Conservation (phyloP, 2,797 vertebrate species). For the Carduelis carduelis region DNA sequence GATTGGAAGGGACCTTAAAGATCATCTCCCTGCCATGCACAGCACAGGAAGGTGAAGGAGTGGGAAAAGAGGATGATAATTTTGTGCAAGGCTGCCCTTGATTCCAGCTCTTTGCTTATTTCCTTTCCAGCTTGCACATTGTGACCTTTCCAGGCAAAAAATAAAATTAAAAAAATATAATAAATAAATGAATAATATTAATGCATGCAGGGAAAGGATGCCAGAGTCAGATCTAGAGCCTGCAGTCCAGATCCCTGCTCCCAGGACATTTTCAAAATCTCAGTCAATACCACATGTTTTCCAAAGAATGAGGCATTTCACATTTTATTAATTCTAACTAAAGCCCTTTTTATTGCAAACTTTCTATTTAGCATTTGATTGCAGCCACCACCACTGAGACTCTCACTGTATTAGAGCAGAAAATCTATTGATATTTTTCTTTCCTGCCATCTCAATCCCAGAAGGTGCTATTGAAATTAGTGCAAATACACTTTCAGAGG, state of each 20-base stretch:
- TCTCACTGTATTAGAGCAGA: not conserved
- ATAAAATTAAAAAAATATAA: not conserved
- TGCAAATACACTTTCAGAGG: not conserved
- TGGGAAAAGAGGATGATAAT: not conserved
- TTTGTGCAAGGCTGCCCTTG: not conserved
- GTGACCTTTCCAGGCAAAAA: constrained; percentile 46
- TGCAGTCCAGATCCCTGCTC: constrained; percentile 80
- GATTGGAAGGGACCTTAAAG: not conserved
- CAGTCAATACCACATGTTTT: constrained; percentile 83
- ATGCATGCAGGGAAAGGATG: not conserved
- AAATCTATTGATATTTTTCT: constrained; percentile 36
- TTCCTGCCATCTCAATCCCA: constrained; percentile 5
- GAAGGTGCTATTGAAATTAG: not conserved
- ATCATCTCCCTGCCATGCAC: not conserved
- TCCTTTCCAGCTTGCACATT: not conserved
- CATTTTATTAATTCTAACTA: constrained; percentile 78
- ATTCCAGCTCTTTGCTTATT: not conserved
- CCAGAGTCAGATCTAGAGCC: constrained; percentile 68
- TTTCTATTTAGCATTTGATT: constrained; percentile 75
- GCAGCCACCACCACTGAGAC: constrained; percentile 60
- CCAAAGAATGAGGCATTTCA: constrained; percentile 72
- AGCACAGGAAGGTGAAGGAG: not conserved
- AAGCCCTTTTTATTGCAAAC: constrained; percentile 80
- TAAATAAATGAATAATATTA: not conserved
- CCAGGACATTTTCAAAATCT: constrained; percentile 83